A percentile compares a stretch with the other conserved stretches of the same genome.
These are phyloP conservation scores for Mesodorylaimus sp. DNA, from an alignment of 2,888 invertebrate species.

Conservation along the genomic window DNA sequence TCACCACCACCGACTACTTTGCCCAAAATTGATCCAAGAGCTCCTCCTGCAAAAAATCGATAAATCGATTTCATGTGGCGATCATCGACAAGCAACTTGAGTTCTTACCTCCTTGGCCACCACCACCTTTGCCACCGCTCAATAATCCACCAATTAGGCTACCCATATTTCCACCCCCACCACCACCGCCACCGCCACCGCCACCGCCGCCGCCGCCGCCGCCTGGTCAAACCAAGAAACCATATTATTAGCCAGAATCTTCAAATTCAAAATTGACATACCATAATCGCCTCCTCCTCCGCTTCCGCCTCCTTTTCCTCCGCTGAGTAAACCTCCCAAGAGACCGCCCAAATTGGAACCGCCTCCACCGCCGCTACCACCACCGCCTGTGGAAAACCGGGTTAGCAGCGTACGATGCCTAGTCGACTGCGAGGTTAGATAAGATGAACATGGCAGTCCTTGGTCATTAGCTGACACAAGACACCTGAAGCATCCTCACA, in stretches of 20 bases:
- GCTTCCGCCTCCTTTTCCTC: slow-evolving; percentile 16
- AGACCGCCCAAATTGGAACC: slow-evolving; percentile 10
- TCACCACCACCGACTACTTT: no score
- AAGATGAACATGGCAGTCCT: no score
- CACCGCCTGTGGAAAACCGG: no score
- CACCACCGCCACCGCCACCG: background rate
- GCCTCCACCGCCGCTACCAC: slow-evolving; percentile 11
- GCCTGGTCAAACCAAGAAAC: slow-evolving; percentile 24
- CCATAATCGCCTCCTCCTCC: background rate
- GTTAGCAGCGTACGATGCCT: no score
- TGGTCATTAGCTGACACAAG: no score
- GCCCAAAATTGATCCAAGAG: no score
- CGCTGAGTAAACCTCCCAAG: slow-evolving; percentile 21
- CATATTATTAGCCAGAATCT: no score
- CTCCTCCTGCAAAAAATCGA: no score
- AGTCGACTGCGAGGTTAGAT: no score
- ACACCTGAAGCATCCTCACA: no score
- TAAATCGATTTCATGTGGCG: no score
- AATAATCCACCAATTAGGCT: background rate
- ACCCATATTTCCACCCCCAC: background rate
- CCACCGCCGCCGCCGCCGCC: slow-evolving; percentile 17
- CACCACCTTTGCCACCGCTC: background rate
- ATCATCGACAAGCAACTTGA: no score
- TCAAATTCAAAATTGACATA: background rate
- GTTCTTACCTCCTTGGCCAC: background rate